phyloP scores from a whole-genome alignment of 2,888 invertebrate genomes.

The Dolomedes plantarius region DNA sequence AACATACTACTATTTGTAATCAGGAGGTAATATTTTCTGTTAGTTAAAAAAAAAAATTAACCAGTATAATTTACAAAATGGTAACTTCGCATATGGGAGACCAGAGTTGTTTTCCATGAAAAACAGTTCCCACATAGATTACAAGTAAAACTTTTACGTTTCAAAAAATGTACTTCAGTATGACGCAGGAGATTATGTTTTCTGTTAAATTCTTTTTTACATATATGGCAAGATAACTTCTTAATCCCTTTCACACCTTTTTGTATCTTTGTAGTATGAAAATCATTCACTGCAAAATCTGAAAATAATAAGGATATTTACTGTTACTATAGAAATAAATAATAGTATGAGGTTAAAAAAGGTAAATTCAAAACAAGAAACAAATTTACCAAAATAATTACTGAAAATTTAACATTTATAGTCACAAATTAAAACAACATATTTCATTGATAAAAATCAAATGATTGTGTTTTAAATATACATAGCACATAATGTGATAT shows the following conservation, averaged over 20 bases:
- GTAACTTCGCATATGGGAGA: slow-evolving; percentile 20
- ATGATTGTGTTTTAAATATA: too few species aligned
- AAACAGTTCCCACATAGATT: slow-evolving; percentile 38
- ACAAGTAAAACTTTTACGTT: slow-evolving; percentile 50
- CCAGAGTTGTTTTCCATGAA: slow-evolving; percentile 59
- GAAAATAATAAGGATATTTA: not conserved
- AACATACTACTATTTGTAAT: too few species aligned
- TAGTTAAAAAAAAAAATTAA: too few species aligned
- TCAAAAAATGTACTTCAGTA: slow-evolving; percentile 39
- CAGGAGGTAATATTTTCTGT: too few species aligned
- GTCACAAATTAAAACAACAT: too few species aligned
- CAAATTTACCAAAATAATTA: too few species aligned
- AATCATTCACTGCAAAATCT: not conserved
- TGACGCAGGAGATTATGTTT: slow-evolving; percentile 52
- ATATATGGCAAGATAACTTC: slow-evolving; percentile 41
- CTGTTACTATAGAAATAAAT: not conserved
- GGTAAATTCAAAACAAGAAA: too few species aligned
- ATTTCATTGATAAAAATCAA: too few species aligned
- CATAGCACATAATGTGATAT: too few species aligned
- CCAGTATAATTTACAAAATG: too few species aligned
- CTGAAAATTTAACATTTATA: too few species aligned
- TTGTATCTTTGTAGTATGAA: not conserved
- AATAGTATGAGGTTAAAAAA: too few species aligned
- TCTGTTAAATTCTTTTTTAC: slow-evolving; percentile 43
- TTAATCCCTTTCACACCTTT: not conserved